Evolutionary conservation across 1,140 invertebrate species (phyloP).

Genomic region (Calephelis nemesis): DNA sequence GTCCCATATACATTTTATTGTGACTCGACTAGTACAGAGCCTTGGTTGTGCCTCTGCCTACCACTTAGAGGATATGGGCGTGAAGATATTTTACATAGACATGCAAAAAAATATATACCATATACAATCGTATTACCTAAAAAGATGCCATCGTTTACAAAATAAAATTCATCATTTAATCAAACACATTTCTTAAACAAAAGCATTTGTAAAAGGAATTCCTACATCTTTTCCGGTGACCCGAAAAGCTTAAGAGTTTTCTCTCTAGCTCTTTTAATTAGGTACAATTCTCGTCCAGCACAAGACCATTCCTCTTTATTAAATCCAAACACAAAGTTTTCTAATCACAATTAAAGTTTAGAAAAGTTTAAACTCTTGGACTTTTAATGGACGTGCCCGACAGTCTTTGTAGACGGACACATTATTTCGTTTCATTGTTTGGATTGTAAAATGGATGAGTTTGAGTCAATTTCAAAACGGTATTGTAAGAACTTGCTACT

Average conservation of each 20-base stretch:
- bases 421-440: constrained; percentile 8
- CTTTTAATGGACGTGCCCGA: neutral
- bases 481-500: neutral
- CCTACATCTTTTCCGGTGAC: neutral
- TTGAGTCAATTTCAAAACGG: neutral
- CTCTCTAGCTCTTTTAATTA: constrained; percentile 8
- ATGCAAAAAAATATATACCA: no score
- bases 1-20: no score
- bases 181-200: no score
- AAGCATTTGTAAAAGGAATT: no score
- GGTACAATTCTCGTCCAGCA: neutral
- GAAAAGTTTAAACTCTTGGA: constrained; percentile 13
- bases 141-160: no score
- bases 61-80: no score
- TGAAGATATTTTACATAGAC: no score
- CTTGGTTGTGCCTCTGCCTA: no score
- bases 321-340: constrained; percentile 38
- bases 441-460: neutral
- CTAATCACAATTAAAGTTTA: constrained; percentile 32
- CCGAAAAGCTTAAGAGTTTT: constrained; percentile 7
- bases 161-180: no score
- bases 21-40: no score
- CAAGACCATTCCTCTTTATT: constrained; percentile 28
- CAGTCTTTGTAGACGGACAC: neutral
- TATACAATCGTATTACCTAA: no score